Evolutionary conservation across 2,888 invertebrate species (phyloP).

Genomic region (Cheilosia urbana): DNA sequence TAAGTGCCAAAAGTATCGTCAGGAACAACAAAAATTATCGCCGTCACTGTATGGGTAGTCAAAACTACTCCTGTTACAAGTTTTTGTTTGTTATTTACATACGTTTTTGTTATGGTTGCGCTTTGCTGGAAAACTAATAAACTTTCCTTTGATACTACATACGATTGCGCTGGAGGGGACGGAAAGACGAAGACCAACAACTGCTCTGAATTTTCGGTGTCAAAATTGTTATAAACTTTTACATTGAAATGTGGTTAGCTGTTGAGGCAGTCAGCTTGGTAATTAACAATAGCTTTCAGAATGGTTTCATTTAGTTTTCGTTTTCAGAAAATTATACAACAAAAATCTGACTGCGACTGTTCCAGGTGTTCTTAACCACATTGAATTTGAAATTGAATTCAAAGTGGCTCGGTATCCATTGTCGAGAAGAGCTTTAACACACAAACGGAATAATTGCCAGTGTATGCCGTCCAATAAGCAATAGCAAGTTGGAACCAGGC

Average conservation of each 20-base stretch:
- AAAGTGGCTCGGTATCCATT: not conserved
- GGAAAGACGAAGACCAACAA: not conserved
- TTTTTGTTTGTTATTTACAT: conserved; percentile 12
- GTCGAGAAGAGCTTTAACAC: not conserved
- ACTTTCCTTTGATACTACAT: conserved; percentile 4
- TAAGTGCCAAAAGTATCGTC: conserved; percentile 2
- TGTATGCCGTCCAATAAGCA: no score
- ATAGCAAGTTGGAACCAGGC: not conserved
- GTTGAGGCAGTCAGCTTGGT: conserved; percentile 7
- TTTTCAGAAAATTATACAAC: not conserved
- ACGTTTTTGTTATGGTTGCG: conserved; percentile 1
- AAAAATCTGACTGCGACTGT: not conserved
- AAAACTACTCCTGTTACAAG: conserved; percentile 7
- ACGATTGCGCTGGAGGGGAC: not conserved
- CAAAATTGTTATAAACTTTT: conserved; percentile 26
- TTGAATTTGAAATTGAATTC: conserved; percentile 4
- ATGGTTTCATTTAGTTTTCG: not conserved
- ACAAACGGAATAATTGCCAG: not conserved
- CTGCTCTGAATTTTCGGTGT: conserved; percentile 27
- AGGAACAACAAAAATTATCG: not conserved
- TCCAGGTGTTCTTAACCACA: conserved; percentile 9
- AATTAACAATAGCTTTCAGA: conserved; percentile 6
- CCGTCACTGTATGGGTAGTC: no score
- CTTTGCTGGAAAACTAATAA: conserved; percentile 17
- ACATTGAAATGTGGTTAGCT: conserved; percentile 4